Conservation (phyloP, 2,888 invertebrate genomes). For the Gortyna flavago region DNA sequence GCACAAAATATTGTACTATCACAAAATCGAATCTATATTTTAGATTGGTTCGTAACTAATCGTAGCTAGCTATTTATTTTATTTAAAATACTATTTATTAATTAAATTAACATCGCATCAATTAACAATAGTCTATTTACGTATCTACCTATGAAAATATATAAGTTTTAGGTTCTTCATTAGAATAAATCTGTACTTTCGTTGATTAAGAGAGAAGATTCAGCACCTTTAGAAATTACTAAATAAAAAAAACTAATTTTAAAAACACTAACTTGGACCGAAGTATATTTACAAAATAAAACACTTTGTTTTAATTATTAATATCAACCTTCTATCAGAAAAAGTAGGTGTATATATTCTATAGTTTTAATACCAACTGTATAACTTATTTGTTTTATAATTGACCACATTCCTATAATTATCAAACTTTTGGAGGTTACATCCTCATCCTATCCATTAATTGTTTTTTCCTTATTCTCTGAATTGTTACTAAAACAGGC, state of each 20-base stretch:
- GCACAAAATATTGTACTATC: neutral
- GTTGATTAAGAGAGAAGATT: neutral
- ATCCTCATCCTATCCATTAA: neutral
- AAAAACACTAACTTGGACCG: neutral
- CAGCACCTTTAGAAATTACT: slow-evolving; percentile 8
- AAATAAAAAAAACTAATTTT: neutral
- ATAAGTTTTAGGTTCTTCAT: neutral
- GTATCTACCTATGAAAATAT: neutral
- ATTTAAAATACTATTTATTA: neutral
- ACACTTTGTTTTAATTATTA: neutral
- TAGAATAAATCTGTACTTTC: slow-evolving; percentile 6
- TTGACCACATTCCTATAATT: neutral
- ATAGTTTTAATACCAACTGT: neutral
- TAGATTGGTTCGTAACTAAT: neutral
- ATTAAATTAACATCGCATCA: neutral
- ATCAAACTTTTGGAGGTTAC: neutral
- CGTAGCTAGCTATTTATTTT: neutral
- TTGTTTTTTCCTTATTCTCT: slow-evolving; percentile 10
- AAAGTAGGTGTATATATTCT: neutral
- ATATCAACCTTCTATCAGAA: neutral
- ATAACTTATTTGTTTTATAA: neutral
- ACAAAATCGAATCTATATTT: neutral
- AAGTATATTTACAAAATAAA: slow-evolving; percentile 5
- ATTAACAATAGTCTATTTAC: slow-evolving; percentile 14
- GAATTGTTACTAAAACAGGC: neutral